These are phyloP conservation scores for Nipponia nippon DNA, from an alignment of 2,113 vertebrate species.

Conservation along the genomic window DNA sequence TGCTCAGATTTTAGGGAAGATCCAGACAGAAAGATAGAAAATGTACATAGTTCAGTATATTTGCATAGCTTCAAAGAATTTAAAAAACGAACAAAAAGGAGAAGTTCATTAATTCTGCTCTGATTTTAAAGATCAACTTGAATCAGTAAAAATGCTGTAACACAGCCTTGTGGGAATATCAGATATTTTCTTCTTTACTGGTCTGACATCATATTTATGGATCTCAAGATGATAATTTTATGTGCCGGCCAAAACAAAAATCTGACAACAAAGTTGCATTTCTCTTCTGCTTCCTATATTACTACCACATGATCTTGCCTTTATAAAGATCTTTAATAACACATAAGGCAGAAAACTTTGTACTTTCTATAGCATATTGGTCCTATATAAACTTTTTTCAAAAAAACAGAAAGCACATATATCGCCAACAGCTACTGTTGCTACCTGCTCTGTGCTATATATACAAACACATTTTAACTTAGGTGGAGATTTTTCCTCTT, in stretches of 20 bases:
- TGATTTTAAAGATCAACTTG: background rate
- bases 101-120: background rate
- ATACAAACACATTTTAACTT: background rate
- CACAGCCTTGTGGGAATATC: background rate
- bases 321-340: background rate
- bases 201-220: background rate
- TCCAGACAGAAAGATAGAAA: background rate
- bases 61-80: background rate
- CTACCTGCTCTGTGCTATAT: background rate
- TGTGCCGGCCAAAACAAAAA: background rate
- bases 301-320: background rate
- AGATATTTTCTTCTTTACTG: background rate
- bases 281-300: background rate
- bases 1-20: background rate
- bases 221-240: background rate
- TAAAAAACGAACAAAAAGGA: background rate
- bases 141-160: background rate
- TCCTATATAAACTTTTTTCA: background rate
- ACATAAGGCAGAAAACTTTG: background rate
- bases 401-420: fast-evolving
- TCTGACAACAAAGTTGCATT: background rate
- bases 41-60: background rate
- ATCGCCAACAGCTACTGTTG: background rate
- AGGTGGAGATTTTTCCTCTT: background rate
- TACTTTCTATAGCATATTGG: background rate